Evolutionary conservation across 2,113 vertebrate genomes (phyloP), one percentile per base, ranked within the genome.

Genomic region (Turdus rufiventris): DNA sequence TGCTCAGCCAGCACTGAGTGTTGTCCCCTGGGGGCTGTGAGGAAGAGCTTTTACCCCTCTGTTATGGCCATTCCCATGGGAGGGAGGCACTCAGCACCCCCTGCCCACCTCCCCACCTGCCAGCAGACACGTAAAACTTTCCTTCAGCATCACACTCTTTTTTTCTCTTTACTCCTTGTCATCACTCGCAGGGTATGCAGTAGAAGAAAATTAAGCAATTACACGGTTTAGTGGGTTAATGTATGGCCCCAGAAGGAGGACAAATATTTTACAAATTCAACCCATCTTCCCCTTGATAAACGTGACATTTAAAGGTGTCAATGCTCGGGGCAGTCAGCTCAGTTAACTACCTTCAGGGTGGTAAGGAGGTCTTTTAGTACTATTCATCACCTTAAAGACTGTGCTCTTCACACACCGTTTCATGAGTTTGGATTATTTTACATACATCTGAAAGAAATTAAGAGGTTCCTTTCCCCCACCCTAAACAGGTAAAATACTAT

Each of bases 331-430:
- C 78, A 66, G 42, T 54, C 56, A 33, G 38, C 24, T 83, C 54
- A 26, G 72, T 58, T 91, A 85, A 93, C 78, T 94, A 21, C 50
- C 47, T 67, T 79, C 67, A 53, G 72, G 54, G 19, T 48, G 14
- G 19, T 34, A 57, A 94, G 91, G 66, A 79, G 58, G 14, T 60
- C 40, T 91, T 71, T 80, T 54, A 47, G 51, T 65, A 28, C 33
- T 86, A 87, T 67, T 78, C 45, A 63, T 88, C 75, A 86, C 62
- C 60, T 77, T 87, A 83, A 94, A 89, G 56, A 66, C 74, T 18
- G 10, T 66, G 34, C 25, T 70, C 10, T 91, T 92, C 80, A 70
- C 36, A 53, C 62, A 60, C 31, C 31, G 13, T 74, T 36, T 67
- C 40, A 14, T 31, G 23, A 77, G 16, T 85, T 58, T 43, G 56